Base-by-base conservation (phyloP, 2,113 vertebrate species). In the Osmerus mordax region DNA sequence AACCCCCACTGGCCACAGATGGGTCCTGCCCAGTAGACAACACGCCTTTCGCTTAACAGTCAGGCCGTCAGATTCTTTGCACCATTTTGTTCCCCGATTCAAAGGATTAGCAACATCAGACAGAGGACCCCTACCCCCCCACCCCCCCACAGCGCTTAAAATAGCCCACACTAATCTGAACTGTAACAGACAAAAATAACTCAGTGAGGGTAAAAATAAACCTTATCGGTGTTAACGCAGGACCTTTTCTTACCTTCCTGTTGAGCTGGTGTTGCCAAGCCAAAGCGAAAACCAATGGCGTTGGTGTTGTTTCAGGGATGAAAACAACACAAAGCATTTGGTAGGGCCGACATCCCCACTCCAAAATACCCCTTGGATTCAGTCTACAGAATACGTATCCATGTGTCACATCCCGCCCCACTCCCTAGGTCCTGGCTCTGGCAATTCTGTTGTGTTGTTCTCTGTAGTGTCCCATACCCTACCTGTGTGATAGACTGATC, bases 81-180 rank as follows among this genome's bases (percentile, higher is more conserved):
- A 47, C 65, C 19, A 51, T 53, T 53, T 29, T 67, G 25, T 23
- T 51, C 18, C 51, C 18, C 28, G 51, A 54, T 29, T 29, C 51
- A 13, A 16, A 23, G 66, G 21, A 55, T 67, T 67, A 67, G 51
- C 51, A 25, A 54, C 19, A 67, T 54, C 66, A 54, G 65, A 53
- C 47, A 52, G 51, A 55, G 47, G 66, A 55, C 51, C 23, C 47
- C 41, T 12, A 12, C 41, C 41, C 41, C 41, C 41, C 41, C 2
- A 36, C 41, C 7, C 47, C 51, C 66, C 25, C 66, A 54, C 66
- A 54, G 51, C 19, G 51, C 13, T 64, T 8, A 67, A 67, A 67
- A 67, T 67, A 55, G 66, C 16, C 66, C 23, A 23, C 66, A 18
- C 66, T 67, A 67, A 67, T 67, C 66, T 14, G 19, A 14, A 23